These are phyloP conservation scores for Nasonia giraulti DNA, from an alignment of 1,140 invertebrate genomes.

Conservation along the genomic window DNA sequence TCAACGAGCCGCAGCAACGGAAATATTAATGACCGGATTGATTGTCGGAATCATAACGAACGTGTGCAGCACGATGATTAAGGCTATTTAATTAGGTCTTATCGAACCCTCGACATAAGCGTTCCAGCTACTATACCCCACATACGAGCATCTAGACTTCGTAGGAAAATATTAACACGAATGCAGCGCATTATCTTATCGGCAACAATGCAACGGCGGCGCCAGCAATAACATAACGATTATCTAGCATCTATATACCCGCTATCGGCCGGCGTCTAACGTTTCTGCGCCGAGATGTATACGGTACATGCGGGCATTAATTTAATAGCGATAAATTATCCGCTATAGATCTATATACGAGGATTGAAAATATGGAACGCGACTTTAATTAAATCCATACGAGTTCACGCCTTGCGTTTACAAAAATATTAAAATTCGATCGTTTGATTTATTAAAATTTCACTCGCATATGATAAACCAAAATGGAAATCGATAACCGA, in stretches of 20 bases:
- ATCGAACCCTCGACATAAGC: not conserved
- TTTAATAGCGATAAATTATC: not conserved
- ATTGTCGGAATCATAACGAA: not conserved
- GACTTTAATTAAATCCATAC: not conserved
- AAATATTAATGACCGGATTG: not conserved
- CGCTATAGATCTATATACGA: not conserved
- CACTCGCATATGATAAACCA: not conserved
- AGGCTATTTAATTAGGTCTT: slow-evolving; percentile 12
- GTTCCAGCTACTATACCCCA: not conserved
- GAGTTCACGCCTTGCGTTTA: too few species aligned
- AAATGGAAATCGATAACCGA: not conserved
- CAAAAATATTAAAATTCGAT: not conserved
- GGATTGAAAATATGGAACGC: not conserved
- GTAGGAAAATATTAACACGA: not conserved
- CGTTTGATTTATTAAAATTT: not conserved
- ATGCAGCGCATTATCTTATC: slow-evolving; percentile 20
- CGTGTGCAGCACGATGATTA: not conserved
- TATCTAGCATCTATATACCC: slow-evolving; percentile 9
- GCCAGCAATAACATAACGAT: slow-evolving; percentile 12
- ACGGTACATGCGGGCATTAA: not conserved
- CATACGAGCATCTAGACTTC: not conserved
- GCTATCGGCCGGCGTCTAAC: not conserved
- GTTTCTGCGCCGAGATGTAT: not conserved
- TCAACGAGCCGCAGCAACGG: not conserved
- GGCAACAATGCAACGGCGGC: not conserved